A percentile compares a stretch with the other conserved stretches of the same genome.
Evolutionary conservation across 2,113 vertebrate genomes (phyloP).

Genomic region (Recurvirostra avosetta): DNA sequence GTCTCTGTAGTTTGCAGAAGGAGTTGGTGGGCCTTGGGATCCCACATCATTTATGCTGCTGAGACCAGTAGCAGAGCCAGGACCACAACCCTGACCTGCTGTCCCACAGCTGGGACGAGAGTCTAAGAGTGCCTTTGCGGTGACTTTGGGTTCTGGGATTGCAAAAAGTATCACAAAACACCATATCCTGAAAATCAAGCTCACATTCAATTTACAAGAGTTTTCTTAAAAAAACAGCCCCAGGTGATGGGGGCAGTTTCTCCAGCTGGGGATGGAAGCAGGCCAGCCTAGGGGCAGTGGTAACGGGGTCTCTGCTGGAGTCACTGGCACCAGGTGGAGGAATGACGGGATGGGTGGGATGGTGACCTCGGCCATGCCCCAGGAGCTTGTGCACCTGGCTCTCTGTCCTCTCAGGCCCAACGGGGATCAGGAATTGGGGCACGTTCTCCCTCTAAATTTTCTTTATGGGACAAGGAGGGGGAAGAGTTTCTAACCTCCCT

Average conservation of each 20-base stretch:
- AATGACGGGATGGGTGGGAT: neutral
- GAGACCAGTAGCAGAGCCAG: neutral
- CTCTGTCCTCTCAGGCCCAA: neutral
- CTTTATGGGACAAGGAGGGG: neutral
- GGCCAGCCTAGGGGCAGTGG: neutral
- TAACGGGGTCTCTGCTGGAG: neutral
- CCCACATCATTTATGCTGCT: neutral
- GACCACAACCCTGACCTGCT: neutral
- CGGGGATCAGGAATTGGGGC: neutral
- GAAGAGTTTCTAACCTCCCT: neutral
- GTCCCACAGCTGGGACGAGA: neutral
- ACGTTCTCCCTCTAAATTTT: neutral
- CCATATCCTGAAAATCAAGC: neutral
- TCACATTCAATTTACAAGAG: fast-evolving
- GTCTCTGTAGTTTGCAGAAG: neutral
- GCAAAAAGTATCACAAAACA: neutral
- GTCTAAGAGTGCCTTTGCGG: neutral
- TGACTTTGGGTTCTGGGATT: neutral
- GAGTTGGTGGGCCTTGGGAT: neutral
- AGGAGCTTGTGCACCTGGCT: neutral
- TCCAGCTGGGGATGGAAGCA: neutral
- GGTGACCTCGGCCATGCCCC: neutral
- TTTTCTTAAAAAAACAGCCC: neutral
- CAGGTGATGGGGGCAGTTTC: neutral
- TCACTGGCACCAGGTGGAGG: neutral